Evolutionary conservation across 2,888 invertebrate species (phyloP).

Genomic region (Ormyrus nitidulus): DNA sequence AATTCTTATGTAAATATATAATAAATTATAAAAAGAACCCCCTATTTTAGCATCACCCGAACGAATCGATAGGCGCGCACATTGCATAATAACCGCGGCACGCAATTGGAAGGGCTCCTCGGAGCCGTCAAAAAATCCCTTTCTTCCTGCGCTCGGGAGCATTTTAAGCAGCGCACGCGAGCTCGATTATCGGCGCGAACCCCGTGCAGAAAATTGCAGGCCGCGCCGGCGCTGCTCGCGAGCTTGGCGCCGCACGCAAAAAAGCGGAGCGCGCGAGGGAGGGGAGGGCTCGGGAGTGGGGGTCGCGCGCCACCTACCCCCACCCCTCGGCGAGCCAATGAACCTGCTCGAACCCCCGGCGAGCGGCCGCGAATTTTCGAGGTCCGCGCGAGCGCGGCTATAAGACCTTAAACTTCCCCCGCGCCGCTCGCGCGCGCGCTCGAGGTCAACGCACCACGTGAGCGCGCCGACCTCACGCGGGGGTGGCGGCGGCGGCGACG

Average conservation of each 20-base stretch:
- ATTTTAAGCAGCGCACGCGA: constrained; percentile 12
- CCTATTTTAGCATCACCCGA: no score
- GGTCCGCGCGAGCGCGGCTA: constrained; percentile 61
- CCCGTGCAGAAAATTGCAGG: background rate
- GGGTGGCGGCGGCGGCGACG: constrained; percentile 9
- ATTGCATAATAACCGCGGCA: constrained; percentile 13
- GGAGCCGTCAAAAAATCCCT: background rate
- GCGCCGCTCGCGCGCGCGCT: background rate
- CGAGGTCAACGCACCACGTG: constrained; percentile 61
- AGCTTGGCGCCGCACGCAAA: constrained; percentile 14
- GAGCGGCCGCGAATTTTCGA: constrained; percentile 29
- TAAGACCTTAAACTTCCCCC: constrained; percentile 59
- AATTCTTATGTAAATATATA: no score
- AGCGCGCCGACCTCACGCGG: constrained; percentile 45
- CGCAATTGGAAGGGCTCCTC: background rate
- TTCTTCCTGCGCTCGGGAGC: no score
- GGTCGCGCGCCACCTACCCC: background rate
- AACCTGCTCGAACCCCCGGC: constrained; percentile 32
- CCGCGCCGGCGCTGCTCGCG: background rate
- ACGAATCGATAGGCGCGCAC: constrained; percentile 3
- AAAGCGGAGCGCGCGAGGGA: background rate
- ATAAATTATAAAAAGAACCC: no score
- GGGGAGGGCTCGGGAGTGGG: background rate
- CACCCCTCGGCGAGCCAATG: constrained; percentile 24
- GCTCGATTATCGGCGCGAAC: constrained; percentile 17